Percentiles rank a stretch among this genome's conserved stretches.
These are phyloP conservation scores for Alcis repandata DNA, from an alignment of 2,888 invertebrate genomes.

Conservation along the genomic window DNA sequence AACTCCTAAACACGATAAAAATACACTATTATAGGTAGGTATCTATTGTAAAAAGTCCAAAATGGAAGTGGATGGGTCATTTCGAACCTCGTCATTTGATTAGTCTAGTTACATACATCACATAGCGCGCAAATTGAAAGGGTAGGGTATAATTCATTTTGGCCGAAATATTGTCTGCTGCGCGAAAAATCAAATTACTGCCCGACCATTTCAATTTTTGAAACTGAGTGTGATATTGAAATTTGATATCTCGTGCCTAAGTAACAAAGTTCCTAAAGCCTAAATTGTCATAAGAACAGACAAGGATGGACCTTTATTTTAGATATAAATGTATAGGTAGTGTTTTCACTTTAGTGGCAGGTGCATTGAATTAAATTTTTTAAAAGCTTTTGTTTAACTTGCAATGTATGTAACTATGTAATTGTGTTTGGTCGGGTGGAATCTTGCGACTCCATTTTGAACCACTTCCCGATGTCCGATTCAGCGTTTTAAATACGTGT, in stretches of 20 bases:
- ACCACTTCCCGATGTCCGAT: no score
- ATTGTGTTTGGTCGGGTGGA: no score
- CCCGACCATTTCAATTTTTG: slow-evolving; percentile 45
- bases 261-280: slow-evolving; percentile 2
- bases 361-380: slow-evolving; percentile 14
- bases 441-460: no score
- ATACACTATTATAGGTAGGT: no score
- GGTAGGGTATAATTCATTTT: slow-evolving; percentile 75
- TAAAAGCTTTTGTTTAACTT: no score
- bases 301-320: background rate
- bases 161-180: slow-evolving; percentile 68
- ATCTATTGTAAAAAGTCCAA: background rate
- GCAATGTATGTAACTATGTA: no score
- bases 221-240: slow-evolving; percentile 5
- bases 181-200: slow-evolving; percentile 63
- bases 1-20: background rate
- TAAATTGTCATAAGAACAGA: background rate
- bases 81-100: slow-evolving; percentile 69
- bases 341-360: background rate
- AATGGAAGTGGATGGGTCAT: slow-evolving; percentile 53
- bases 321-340: background rate
- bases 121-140: slow-evolving; percentile 61
- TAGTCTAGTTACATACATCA: slow-evolving; percentile 59
- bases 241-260: slow-evolving; percentile 6
- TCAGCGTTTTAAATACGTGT: no score